A percentile compares a stretch with the other conserved stretches of the same genome.
These are phyloP conservation scores for Rhingia campestris DNA, from an alignment of 2,888 invertebrate genomes.

Conservation along the genomic window DNA sequence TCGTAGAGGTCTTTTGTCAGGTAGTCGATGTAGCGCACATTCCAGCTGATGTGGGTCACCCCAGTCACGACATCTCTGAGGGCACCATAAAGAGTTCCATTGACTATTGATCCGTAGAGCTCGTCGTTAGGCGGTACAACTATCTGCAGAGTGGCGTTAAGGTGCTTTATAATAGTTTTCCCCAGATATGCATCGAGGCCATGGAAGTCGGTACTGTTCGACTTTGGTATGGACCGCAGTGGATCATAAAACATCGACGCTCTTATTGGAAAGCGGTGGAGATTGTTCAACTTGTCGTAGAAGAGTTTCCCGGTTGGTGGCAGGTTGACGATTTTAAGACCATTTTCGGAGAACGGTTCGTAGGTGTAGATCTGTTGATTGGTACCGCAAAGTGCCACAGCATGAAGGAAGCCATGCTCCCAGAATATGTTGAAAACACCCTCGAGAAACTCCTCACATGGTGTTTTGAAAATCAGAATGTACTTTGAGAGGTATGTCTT, in stretches of 20 bases:
- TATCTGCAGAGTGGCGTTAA: slow-evolving; percentile 79
- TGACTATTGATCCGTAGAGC: slow-evolving; percentile 77
- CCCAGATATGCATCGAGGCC: slow-evolving; percentile 77
- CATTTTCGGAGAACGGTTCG: slow-evolving; percentile 77
- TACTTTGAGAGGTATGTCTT: slow-evolving; percentile 78
- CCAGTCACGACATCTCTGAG: slow-evolving; percentile 76
- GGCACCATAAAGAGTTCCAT: slow-evolving; percentile 78
- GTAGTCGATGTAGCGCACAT: slow-evolving; percentile 77
- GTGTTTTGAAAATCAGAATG: slow-evolving; percentile 77
- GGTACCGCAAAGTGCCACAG: slow-evolving; percentile 74
- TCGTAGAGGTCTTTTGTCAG: slow-evolving; percentile 75
- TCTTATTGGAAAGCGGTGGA: slow-evolving; percentile 76
- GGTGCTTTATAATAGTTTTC: slow-evolving; percentile 71
- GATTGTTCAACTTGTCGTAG: slow-evolving; percentile 77
- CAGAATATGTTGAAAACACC: slow-evolving; percentile 77
- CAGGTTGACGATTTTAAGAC: slow-evolving; percentile 73
- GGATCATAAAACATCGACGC: slow-evolving; percentile 78
- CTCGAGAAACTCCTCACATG: slow-evolving; percentile 65
- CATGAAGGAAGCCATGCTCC: slow-evolving; percentile 77
- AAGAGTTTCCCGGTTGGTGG: slow-evolving; percentile 44
- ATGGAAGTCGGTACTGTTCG: slow-evolving; percentile 72
- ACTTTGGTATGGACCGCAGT: slow-evolving; percentile 76
- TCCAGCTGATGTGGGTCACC: slow-evolving; percentile 77
- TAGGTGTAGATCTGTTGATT: slow-evolving; percentile 75
- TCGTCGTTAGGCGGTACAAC: slow-evolving; percentile 77